Base-by-base conservation (phyloP, 1,140 invertebrate genomes). In the Aethina tumida region DNA sequence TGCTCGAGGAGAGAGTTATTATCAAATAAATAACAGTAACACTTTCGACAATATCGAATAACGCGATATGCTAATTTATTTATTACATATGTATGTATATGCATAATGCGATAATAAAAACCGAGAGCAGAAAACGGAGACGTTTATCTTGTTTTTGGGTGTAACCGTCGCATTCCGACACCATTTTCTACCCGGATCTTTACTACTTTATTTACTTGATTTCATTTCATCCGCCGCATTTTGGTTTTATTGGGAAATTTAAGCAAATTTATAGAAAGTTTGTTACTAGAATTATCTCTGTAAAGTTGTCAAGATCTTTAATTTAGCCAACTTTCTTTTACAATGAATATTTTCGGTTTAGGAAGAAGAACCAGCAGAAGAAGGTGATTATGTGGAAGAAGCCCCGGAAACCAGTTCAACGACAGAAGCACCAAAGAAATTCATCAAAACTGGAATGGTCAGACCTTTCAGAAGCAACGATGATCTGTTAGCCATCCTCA, bases 401-500 rank as follows among this genome's bases (percentile, higher is more conserved):
- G 54, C 35, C 4, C 43, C 55, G 15, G 54, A 50, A 18, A 57
- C 55, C 5, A 69, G 65, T 28, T 71, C 75, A 0, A 79, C 78
- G 0, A 79, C 77, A 2, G 77, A 78, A 55, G 64, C 74, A 22
- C 68, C 76, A 26, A 79, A 79, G 49, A 69, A 66, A 48, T 53
- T 58, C 42, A 59, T 76, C 14, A 67, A 74, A 22, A 67, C 65
- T 1, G 74, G 77, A 5, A 69, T 79, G 18, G 71, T 81, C 7
- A 64, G 75, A 16, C 74, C 75, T 2, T 80, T 75, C 62, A 69
- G 78, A 50, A 80, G 77, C 49, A 83, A 83, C 54, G 75, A 79
- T 25, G 79, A 82, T 47, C 66, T 83, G 10, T 58, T 82, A 25
- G 79, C 74, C 34, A 73, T 76, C 2, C 58, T 83, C 31, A 83